phyloP scores from a whole-genome alignment of 2,797 vertebrate genomes.

The Paramormyrops hopkinsi region DNA sequence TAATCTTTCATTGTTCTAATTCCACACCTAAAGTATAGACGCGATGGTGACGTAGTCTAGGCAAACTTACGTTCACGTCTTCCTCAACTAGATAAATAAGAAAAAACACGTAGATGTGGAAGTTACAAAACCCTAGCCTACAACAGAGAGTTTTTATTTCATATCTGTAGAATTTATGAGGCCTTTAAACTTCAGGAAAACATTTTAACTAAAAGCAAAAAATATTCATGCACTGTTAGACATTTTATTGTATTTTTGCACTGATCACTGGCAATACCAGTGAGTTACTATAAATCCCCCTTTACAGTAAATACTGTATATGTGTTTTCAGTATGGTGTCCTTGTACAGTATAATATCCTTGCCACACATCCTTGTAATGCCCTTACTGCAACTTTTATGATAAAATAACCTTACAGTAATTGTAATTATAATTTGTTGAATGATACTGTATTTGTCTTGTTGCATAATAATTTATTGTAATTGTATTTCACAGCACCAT shows the following conservation, averaged over 20 bases:
- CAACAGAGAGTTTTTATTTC: not conserved
- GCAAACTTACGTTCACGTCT: not conserved
- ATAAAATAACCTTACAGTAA: not conserved
- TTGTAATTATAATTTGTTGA: not conserved
- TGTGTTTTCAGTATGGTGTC: not conserved
- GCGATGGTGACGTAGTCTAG: not conserved
- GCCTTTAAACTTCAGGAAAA: not conserved
- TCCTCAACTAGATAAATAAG: not conserved
- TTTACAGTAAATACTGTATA: not conserved
- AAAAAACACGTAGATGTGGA: not conserved
- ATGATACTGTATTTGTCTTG: not conserved
- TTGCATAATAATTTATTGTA: not conserved
- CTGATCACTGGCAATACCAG: not conserved
- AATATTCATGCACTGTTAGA: not conserved
- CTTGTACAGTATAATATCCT: not conserved
- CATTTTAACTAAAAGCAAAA: not conserved
- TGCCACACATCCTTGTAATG: not conserved
- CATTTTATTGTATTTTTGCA: not conserved
- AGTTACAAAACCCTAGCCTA: not conserved
- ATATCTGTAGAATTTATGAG: not conserved
- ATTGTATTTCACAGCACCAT: not conserved
- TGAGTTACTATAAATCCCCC: not conserved
- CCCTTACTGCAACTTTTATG: not conserved
- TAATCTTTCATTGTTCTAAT: not conserved
- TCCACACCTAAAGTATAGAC: not conserved